phyloP scores from a whole-genome alignment of 2,888 invertebrate species.

The Cryptus viduatorius region DNA sequence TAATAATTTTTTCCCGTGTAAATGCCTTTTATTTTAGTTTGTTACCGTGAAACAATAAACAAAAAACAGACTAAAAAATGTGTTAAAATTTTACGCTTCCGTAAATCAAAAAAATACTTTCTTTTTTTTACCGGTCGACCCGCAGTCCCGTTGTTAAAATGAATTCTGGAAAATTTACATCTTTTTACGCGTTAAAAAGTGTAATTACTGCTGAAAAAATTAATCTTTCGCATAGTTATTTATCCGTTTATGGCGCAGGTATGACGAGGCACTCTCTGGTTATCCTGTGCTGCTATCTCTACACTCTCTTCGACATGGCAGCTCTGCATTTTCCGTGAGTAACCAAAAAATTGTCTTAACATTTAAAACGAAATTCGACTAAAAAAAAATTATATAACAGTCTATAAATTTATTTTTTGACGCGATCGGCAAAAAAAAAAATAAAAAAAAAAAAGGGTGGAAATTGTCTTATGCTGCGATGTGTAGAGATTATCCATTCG shows the following conservation, averaged over 20 bases:
- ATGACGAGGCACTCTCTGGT: constrained; percentile 84
- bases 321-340: constrained; percentile 84
- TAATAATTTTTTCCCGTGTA: background rate
- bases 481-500: constrained; percentile 3
- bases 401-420: background rate
- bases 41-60: too few relatives aligned
- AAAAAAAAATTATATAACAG: background rate
- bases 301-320: constrained; percentile 83
- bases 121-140: too few relatives aligned
- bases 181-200: background rate
- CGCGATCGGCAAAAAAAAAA: constrained; percentile 10
- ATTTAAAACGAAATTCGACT: constrained; percentile 47
- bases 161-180: background rate
- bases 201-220: background rate
- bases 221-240: background rate
- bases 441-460: constrained; percentile 1
- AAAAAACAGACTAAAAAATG: too few relatives aligned
- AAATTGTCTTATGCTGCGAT: background rate
- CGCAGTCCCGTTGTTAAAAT: too few relatives aligned
- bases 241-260: constrained; percentile 74
- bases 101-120: too few relatives aligned
- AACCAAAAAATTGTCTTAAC: constrained; percentile 63
- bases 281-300: constrained; percentile 84
- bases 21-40: too few relatives aligned
- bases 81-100: too few relatives aligned